phyloP scores from a whole-genome alignment of 2,888 invertebrate species.

The Cataglyphis cursor region DNA sequence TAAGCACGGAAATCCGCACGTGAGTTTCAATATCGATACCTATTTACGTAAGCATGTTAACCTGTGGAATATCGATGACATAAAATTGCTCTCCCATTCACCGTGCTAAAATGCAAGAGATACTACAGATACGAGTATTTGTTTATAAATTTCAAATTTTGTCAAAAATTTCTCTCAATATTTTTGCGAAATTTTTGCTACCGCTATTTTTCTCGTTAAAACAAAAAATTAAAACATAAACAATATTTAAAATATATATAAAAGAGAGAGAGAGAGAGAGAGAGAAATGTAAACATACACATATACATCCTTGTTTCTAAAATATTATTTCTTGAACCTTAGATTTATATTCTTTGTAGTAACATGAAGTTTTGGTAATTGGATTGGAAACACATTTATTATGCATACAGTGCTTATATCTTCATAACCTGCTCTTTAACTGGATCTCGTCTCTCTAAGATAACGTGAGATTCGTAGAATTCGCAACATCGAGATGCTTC shows the following conservation, averaged over 20 bases:
- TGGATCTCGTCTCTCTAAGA: slow-evolving; percentile 52
- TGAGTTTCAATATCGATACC: slow-evolving; percentile 44
- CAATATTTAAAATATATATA: neutral
- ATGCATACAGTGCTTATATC: slow-evolving; percentile 43
- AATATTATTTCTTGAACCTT: neutral
- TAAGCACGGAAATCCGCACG: slow-evolving; percentile 56
- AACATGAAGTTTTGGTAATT: slow-evolving; percentile 19
- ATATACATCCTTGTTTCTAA: neutral
- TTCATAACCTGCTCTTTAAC: slow-evolving; percentile 58
- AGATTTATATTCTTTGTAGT: neutral
- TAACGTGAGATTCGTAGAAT: slow-evolving; percentile 63
- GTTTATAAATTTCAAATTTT: neutral
- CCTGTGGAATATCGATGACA: slow-evolving; percentile 43
- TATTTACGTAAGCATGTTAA: slow-evolving; percentile 55
- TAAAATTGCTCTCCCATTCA: neutral
- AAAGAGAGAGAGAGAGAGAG: neutral
- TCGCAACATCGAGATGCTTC: slow-evolving; percentile 60
- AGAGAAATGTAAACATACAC: neutral
- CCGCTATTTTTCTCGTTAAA: neutral
- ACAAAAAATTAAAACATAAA: neutral
- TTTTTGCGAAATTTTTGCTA: neutral
- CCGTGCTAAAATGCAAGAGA: neutral
- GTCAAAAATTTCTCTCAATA: neutral
- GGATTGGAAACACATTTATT: slow-evolving; percentile 17
- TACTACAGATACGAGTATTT: neutral